Percentiles rank a stretch among this genome's conserved stretches.
phyloP scores from a whole-genome alignment of 1,140 invertebrate genomes.

The Nixonia krombeini region DNA sequence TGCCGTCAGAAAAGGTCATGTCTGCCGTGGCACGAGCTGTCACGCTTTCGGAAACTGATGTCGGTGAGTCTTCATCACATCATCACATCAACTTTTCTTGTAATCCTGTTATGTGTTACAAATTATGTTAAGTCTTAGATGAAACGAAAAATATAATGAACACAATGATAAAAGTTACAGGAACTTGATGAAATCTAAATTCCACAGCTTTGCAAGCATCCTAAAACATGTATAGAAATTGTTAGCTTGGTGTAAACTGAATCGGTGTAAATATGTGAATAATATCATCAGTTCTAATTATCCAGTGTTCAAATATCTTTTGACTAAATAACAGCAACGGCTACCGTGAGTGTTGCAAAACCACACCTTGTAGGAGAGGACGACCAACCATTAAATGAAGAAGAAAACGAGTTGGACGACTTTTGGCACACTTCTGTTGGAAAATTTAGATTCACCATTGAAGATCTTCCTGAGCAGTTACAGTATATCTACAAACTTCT shows the following conservation, averaged over 20 bases:
- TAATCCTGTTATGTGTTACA: no score
- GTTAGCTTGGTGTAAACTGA: conserved; percentile 15
- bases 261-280: conserved; percentile 31
- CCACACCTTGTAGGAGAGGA: conserved; percentile 80
- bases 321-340: conserved; percentile 69
- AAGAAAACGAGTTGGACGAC: conserved; percentile 81
- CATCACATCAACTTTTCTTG: no score
- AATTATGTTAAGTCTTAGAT: no score
- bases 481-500: conserved; percentile 93
- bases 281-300: no score
- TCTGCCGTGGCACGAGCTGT: conserved; percentile 87
- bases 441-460: conserved; percentile 91
- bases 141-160: no score
- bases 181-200: no score
- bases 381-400: conserved; percentile 77
- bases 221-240: neutral
- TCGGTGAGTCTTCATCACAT: conserved; percentile 74
- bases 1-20: conserved; percentile 86
- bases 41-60: conserved; percentile 90
- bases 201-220: neutral
- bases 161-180: no score
- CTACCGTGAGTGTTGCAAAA: conserved; percentile 77
- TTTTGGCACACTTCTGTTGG: conserved; percentile 94
- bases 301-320: conserved; percentile 38
- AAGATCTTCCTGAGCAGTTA: conserved; percentile 92